Base-by-base conservation (phyloP, 2,888 invertebrate species). In the Tinea trinotella region DNA sequence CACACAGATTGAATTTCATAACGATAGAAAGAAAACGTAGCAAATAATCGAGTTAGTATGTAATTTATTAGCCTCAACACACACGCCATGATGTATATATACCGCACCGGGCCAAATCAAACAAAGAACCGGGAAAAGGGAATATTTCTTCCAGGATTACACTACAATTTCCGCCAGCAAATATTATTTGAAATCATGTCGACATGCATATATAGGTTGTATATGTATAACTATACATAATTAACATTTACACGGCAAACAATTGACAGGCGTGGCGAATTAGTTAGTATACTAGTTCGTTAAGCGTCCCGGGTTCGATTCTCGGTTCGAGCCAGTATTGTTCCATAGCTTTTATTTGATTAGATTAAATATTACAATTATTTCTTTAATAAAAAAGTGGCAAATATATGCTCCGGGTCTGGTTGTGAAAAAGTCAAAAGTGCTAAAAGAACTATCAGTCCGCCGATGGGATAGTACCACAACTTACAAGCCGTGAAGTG, bases 161-260 rank as follows among this genome's bases (percentile, higher is more conserved):
- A 61, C 67, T 68, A 65, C 68, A 59, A 60, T 63, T 61, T 58
- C 58, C 44, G 56, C 55, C 62, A 66, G n/a, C 40, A 35, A 68
- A 72, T 67, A 71, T 64, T 67, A 67, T 69, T 64, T 64, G 60
- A 64, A 68, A 70, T 74, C n/a, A n/a, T n/a, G n/a, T n/a, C n/a
- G n/a, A n/a, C n/a, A n/a, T n/a, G n/a, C n/a, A n/a, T n/a, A n/a
- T n/a, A n/a, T n/a, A n/a, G n/a, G 74, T 74, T 72, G 66, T 64
- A 60, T 61, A 63, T 65, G 68, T 69, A 73, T 74, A 74, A 71
- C 74, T 68, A 69, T 70, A 69, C 68, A 69, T 63, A 3, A 50
- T 13, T 15, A 22, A 19, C 19, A 6, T 3, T 46, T 46, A 10
- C 7, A 7, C 7, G 3, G 3, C 7, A 10, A 7, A 30, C 7